Percentiles rank a stretch among this genome's conserved stretches.
Evolutionary conservation across 92 coral and sea anemone genomes (phyloP).

Genomic region (Pocillopora grandis): DNA sequence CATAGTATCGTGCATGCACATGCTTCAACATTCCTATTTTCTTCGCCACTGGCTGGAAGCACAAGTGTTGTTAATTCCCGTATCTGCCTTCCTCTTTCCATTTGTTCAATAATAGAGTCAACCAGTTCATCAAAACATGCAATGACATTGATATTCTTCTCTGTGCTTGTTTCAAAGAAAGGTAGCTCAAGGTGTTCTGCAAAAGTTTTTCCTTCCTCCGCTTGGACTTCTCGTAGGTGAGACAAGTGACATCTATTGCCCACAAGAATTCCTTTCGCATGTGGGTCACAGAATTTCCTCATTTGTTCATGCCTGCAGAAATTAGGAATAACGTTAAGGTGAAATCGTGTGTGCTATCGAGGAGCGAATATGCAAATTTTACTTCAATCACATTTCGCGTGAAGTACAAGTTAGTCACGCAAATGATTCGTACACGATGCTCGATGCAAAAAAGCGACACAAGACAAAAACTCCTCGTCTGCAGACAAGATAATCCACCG

Average conservation of each 20-base stretch:
- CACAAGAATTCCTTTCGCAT: conserved; percentile 62
- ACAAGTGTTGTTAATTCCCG: conserved; percentile 22
- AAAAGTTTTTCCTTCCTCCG: conserved; percentile 65
- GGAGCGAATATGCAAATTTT: neutral
- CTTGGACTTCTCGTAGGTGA: conserved; percentile 62
- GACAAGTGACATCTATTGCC: conserved; percentile 83
- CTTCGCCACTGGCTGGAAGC: conserved; percentile 47
- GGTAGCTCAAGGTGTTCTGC: conserved; percentile 60
- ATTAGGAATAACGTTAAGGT: neutral
- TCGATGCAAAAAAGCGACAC: no score
- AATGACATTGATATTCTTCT: conserved; percentile 61
- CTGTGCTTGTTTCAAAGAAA: conserved; percentile 76
- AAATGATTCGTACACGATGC: no score
- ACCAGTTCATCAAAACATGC: conserved; percentile 85
- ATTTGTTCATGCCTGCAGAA: conserved; percentile 70
- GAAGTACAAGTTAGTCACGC: neutral
- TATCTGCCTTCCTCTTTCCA: conserved; percentile 37
- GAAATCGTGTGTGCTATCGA: neutral
- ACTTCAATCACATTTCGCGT: neutral
- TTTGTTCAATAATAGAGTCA: conserved; percentile 49
- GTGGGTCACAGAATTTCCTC: conserved; percentile 47
- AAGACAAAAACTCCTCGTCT: no score
- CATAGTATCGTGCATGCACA: conserved; percentile 31
- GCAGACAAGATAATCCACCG: no score
- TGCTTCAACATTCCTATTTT: conserved; percentile 5